Conservation (phyloP, 2,797 vertebrate genomes). For the Bucorvus abyssinicus region DNA sequence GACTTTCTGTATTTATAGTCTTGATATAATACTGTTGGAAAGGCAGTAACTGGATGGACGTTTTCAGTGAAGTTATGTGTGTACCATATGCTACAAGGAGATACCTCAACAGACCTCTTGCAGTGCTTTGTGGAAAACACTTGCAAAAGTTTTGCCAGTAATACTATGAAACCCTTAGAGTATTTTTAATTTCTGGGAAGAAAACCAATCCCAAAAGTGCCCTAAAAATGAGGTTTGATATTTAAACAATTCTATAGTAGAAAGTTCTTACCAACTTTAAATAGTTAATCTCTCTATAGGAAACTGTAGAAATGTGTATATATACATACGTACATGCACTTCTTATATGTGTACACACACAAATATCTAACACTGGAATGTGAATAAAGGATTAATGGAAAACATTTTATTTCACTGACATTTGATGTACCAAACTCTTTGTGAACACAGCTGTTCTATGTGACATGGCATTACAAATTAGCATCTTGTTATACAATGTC, state of each 20-base stretch:
- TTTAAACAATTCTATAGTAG: not conserved
- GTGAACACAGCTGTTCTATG: not conserved
- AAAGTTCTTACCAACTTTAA: not conserved
- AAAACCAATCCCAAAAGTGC: not conserved
- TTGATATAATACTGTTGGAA: not conserved
- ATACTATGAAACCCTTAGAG: not conserved
- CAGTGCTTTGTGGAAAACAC: not conserved
- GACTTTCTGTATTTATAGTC: not conserved
- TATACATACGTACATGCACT: rapidly evolving
- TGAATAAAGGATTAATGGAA: not conserved
- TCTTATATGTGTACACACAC: not conserved
- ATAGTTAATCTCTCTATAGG: not conserved
- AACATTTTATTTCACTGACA: not conserved
- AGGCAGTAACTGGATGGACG: not conserved
- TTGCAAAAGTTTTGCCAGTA: not conserved
- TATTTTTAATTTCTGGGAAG: not conserved
- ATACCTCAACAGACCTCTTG: not conserved
- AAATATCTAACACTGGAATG: not conserved
- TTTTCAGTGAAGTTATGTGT: not conserved
- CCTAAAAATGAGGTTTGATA: not conserved
- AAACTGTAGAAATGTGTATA: not conserved
- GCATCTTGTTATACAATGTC: not conserved
- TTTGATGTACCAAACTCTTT: not conserved
- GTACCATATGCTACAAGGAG: not conserved
- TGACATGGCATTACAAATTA: not conserved